Evolutionary conservation across 2,888 invertebrate genomes (phyloP).

Genomic region (Phaedon cochleariae): DNA sequence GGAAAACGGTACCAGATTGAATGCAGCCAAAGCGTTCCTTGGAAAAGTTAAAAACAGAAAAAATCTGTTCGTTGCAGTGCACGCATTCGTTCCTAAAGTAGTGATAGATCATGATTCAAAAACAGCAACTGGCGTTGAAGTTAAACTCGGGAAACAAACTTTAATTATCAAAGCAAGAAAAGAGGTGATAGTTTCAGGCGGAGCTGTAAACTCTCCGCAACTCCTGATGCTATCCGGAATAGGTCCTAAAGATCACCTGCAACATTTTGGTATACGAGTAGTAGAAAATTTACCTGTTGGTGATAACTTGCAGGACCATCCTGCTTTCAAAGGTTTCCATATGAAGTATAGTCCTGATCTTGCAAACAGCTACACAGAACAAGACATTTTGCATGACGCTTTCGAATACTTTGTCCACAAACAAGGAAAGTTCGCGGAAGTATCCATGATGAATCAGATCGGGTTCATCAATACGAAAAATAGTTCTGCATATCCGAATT

Average conservation of each 20-base stretch:
- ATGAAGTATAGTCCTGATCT: conserved; percentile 24
- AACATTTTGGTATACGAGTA: conserved; percentile 62
- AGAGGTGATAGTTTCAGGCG: conserved; percentile 87
- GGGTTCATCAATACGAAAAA: conserved; percentile 64
- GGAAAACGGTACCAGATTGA: conserved; percentile 60
- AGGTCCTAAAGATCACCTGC: conserved; percentile 70
- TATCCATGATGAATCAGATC: conserved; percentile 60
- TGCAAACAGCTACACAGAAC: background rate
- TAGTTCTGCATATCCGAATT: conserved; percentile 63
- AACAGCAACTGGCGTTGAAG: conserved; percentile 73
- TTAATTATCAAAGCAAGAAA: conserved; percentile 65
- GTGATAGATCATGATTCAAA: conserved; percentile 71
- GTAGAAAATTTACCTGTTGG: conserved; percentile 65
- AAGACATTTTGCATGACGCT: conserved; percentile 50
- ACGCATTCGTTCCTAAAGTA: conserved; percentile 70
- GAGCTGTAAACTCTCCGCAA: conserved; percentile 89
- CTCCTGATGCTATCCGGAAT: too few relatives aligned
- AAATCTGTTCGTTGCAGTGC: conserved; percentile 69
- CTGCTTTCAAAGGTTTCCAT: conserved; percentile 54
- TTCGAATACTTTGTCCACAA: conserved; percentile 64
- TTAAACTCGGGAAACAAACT: background rate
- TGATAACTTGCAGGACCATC: conserved; percentile 67
- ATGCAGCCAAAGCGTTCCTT: conserved; percentile 78
- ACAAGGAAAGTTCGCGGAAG: conserved; percentile 63
- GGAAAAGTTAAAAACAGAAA: conserved; percentile 62